Evolutionary conservation across 2,113 vertebrate genomes (phyloP), one percentile per base, ranked within the genome.

Genomic region (Forbesichthys papilliferus): DNA sequence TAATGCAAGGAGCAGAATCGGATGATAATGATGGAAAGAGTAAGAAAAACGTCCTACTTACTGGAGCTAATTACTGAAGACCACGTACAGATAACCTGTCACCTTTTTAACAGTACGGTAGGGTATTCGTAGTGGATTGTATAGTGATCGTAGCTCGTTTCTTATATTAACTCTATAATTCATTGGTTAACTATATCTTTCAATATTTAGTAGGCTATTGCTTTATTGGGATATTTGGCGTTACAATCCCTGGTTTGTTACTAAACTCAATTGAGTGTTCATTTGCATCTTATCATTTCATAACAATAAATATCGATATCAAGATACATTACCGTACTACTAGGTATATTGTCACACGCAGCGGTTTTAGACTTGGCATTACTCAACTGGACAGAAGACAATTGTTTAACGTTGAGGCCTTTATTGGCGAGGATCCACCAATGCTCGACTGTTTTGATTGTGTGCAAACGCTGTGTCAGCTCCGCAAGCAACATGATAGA

Each of bases 361-460:
- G 1, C 36, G 18, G 54, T 60, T 56, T 20, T 3, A 9, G 47
- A 53, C 36, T 9, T 12, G 61, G 60, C 36, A 42, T 62, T 16
- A 42, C 61, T 69, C 20, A 60, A 54, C 65, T 62, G 64, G 46
- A 73, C 78, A 84, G 66, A 68, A 66, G 14, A 77, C 68, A 77
- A 66, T 77, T 81, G 79, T 87, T 66, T 73, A 54, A 36, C 61
- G 78, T 74, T 11, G 16, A 78, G 71, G 66, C 75, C 48, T 2
- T 18, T n/a, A 1, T 51, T 89, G 81, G 84, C 74, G 77, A 2
- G 66, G 16, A 52, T 81, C 82, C 88, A 88, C 53, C 72, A 69
- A 79, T 88, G 84, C 67, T 83, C 84, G 74, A 88, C 82, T 88
- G 82, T 89, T 88, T 83, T 86, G 70, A 81, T 71, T 82, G 36